These are phyloP conservation scores for Euwallacea fornicatus DNA, from an alignment of 1,140 invertebrate species.

Conservation along the genomic window DNA sequence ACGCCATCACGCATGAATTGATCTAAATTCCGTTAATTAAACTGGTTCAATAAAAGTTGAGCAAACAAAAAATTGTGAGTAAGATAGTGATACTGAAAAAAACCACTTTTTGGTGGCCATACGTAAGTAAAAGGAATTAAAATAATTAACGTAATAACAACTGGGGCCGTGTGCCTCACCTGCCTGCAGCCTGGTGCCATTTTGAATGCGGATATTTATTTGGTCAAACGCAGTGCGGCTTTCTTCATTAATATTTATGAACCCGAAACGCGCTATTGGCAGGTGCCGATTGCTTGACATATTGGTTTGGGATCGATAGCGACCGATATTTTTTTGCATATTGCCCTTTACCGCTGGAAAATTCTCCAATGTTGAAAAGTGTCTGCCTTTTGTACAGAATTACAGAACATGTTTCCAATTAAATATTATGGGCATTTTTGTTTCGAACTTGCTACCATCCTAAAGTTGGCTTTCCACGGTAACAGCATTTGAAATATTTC, in stretches of 20 bases:
- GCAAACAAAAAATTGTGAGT: neutral
- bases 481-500: too few relatives aligned
- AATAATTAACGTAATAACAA: constrained; percentile 33
- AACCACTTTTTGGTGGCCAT: neutral
- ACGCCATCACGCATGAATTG: neutral
- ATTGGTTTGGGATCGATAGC: constrained; percentile 3
- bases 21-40: neutral
- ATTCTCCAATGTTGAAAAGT: too few relatives aligned
- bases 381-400: too few relatives aligned
- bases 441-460: too few relatives aligned
- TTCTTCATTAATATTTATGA: constrained; percentile 36
- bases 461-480: too few relatives aligned
- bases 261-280: constrained; percentile 27
- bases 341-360: too few relatives aligned
- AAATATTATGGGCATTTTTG: too few relatives aligned
- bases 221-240: constrained; percentile 30
- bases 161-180: constrained; percentile 27
- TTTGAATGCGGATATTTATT: constrained; percentile 36
- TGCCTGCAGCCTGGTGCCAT: constrained; percentile 28
- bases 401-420: too few relatives aligned
- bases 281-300: constrained; percentile 30
- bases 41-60: constrained; percentile 1
- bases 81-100: neutral
- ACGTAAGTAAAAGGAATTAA: constrained; percentile 21
- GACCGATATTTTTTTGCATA: neutral